A percentile compares a stretch with the other conserved stretches of the same genome.
Conservation (phyloP, 2,888 invertebrate species). For the Eilema caniola region DNA sequence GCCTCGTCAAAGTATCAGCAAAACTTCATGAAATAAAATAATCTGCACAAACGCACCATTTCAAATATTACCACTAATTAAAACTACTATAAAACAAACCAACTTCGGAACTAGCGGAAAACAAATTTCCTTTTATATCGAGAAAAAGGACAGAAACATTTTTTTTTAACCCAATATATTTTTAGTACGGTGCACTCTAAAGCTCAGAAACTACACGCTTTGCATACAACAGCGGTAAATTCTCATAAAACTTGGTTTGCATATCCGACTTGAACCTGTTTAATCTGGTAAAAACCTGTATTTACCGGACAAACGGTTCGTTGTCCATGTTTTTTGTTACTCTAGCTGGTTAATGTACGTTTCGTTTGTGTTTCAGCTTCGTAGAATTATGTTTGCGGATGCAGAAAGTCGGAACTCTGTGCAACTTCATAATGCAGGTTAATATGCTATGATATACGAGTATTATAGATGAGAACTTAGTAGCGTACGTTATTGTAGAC, state of each 20-base stretch:
- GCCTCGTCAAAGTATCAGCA: too few relatives aligned
- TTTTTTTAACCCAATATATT: conserved; percentile 39
- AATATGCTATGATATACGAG: background rate
- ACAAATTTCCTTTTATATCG: conserved; percentile 30
- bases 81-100: background rate
- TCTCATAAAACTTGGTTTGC: conserved; percentile 71
- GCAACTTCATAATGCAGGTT: background rate
- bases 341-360: conserved; percentile 51
- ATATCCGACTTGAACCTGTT: conserved; percentile 64
- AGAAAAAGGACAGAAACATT: conserved; percentile 14
- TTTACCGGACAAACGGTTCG: conserved; percentile 66
- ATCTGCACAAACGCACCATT: background rate
- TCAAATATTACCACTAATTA: background rate
- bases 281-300: conserved; percentile 77
- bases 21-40: too few relatives aligned
- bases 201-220: conserved; percentile 41
- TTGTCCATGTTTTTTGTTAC: conserved; percentile 58
- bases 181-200: conserved; percentile 34
- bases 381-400: conserved; percentile 31
- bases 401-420: conserved; percentile 30
- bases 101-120: conserved; percentile 3
- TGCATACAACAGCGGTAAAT: conserved; percentile 67
- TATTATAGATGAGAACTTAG: background rate
- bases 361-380: conserved; percentile 49
- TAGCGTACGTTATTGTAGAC: background rate